Conservation (phyloP, 1,140 invertebrate genomes). For the Ylistrum balloti region DNA sequence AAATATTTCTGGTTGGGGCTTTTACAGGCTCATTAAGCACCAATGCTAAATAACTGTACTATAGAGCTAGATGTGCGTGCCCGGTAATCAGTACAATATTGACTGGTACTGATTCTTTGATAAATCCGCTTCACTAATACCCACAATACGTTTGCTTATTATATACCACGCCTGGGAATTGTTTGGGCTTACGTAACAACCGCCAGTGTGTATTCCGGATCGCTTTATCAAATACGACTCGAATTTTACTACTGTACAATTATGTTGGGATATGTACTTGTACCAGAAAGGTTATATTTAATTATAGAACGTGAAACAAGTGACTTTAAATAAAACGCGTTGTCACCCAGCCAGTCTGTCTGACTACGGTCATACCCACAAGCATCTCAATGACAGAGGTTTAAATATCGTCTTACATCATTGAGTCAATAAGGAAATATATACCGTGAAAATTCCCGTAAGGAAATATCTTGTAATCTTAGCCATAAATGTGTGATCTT, state of each 20-base stretch:
- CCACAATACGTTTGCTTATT: background rate
- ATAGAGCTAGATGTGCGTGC: background rate
- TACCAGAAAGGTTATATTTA: conserved; percentile 17
- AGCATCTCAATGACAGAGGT: background rate
- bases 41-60: too few species aligned
- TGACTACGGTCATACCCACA: background rate
- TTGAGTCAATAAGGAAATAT: background rate
- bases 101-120: conserved; percentile 9
- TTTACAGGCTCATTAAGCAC: background rate
- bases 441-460: background rate
- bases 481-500: background rate
- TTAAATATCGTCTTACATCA: background rate
- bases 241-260: background rate
- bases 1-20: background rate
- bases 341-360: background rate
- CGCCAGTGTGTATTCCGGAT: conserved; percentile 7
- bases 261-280: background rate
- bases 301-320: background rate
- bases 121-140: background rate
- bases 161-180: conserved; percentile 14
- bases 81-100: conserved; percentile 6
- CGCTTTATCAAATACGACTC: background rate
- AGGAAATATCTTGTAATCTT: background rate
- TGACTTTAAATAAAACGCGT: background rate
- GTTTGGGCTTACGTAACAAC: conserved; percentile 24